These are phyloP conservation scores for Hozukius guyotensis DNA, from an alignment of 2,797 vertebrate genomes.

Conservation along the genomic window DNA sequence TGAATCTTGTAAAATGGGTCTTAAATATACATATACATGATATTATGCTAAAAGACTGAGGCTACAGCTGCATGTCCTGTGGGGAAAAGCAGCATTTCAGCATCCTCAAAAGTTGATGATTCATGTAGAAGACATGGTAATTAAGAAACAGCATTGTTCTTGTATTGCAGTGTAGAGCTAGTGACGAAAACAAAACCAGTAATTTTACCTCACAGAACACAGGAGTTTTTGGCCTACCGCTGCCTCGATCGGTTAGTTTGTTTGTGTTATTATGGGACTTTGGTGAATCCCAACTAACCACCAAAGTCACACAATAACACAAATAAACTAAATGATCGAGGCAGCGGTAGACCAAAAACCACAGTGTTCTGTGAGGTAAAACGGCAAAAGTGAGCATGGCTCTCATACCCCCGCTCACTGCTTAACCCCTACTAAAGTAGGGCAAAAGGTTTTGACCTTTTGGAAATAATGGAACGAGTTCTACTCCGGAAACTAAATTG, in stretches of 20 bases:
- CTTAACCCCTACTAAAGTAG: too few species aligned
- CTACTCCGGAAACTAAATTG: too few species aligned
- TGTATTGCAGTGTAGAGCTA: not conserved
- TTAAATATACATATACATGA: not conserved
- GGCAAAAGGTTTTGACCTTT: rapidly evolving
- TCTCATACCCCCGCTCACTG: too few species aligned
- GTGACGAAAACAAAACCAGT: not conserved
- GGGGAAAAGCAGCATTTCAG: not conserved
- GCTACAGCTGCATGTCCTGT: not conserved
- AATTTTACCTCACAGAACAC: not conserved
- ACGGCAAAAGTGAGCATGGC: not conserved
- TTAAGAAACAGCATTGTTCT: not conserved
- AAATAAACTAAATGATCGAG: not conserved
- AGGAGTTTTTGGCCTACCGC: not conserved
- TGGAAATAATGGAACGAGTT: too few species aligned
- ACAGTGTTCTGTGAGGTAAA: not conserved
- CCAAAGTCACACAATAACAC: not conserved
- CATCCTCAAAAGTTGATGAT: not conserved
- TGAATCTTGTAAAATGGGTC: too few species aligned
- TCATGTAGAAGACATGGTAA: not conserved
- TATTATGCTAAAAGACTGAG: not conserved
- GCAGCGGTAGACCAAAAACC: not conserved
- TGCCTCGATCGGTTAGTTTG: not conserved
- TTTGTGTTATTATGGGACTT: not conserved
- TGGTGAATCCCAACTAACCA: not conserved